A percentile compares a stretch with the other conserved stretches of the same genome.
Evolutionary conservation across 1,140 invertebrate genomes (phyloP).

Genomic region (Apolygus lucorum): DNA sequence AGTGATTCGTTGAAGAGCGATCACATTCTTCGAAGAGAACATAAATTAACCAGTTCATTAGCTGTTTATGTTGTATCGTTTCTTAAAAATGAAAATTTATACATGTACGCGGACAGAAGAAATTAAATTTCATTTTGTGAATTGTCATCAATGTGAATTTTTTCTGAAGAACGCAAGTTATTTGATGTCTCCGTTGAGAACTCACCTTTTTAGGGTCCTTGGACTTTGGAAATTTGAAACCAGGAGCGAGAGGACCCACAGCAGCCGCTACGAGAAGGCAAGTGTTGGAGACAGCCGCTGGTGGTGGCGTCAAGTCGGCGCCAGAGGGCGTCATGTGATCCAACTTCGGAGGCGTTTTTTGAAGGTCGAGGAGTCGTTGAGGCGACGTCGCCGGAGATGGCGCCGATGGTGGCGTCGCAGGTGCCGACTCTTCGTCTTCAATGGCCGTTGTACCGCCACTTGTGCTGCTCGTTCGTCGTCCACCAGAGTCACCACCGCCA

Average conservation of each 20-base stretch:
- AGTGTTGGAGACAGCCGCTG: slow-evolving; percentile 55
- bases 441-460: slow-evolving; percentile 8
- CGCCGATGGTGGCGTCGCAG: slow-evolving; percentile 15
- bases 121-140: slow-evolving; percentile 9
- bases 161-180: too few species aligned
- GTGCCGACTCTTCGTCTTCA: background rate
- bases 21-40: too few species aligned
- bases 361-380: background rate
- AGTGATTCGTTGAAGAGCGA: too few species aligned
- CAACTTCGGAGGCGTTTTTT: background rate
- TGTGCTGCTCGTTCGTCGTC: slow-evolving; percentile 8
- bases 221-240: slow-evolving; percentile 81
- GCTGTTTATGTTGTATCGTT: too few species aligned
- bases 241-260: slow-evolving; percentile 63
- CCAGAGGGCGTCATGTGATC: background rate
- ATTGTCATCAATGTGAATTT: background rate
- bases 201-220: slow-evolving; percentile 55
- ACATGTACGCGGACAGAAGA: too few species aligned
- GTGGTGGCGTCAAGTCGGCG: slow-evolving; percentile 39
- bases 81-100: too few species aligned
- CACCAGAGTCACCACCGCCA: slow-evolving; percentile 18
- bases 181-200: background rate
- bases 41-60: too few species aligned
- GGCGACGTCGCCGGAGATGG: slow-evolving; percentile 11
- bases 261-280: slow-evolving; percentile 70